Evolutionary conservation across 1,140 invertebrate species (phyloP).

Genomic region (Ceratosolen fusciceps): DNA sequence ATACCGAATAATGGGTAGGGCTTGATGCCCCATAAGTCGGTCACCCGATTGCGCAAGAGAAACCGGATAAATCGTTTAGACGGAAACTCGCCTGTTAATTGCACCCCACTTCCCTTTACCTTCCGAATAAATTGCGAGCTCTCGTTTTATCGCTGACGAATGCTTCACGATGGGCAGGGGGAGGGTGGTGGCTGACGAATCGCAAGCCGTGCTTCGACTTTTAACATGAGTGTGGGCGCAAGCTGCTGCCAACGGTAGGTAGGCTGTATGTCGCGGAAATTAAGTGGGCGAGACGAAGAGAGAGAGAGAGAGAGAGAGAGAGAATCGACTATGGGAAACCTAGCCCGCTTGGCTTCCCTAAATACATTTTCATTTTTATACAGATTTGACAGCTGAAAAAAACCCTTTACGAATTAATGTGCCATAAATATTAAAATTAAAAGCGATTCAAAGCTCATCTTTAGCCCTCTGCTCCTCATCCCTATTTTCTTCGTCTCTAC

Average conservation of each 20-base stretch:
- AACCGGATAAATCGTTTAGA: neutral
- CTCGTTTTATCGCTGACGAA: constrained; percentile 41
- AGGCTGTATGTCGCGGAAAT: neutral
- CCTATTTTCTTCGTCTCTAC: too few relatives aligned
- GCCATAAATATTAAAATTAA: neutral
- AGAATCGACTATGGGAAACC: too few relatives aligned
- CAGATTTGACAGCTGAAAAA: neutral
- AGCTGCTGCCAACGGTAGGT: neutral
- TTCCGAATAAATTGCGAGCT: constrained; percentile 1
- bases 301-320: too few relatives aligned
- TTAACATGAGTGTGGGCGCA: neutral
- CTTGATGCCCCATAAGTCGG: neutral
- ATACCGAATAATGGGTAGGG: neutral
- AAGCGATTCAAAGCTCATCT: neutral
- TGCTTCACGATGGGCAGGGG: neutral
- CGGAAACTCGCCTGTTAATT: neutral
- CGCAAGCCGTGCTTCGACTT: neutral
- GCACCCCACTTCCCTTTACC: neutral
- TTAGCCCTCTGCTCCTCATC: too few relatives aligned
- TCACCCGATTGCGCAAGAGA: neutral
- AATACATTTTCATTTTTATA: neutral
- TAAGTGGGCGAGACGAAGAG: neutral
- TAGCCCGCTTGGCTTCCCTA: neutral
- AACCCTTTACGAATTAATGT: neutral
- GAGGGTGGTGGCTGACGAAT: neutral